A percentile compares a stretch with the other conserved stretches of the same genome.
Conservation (phyloP, 2,113 vertebrate genomes). For the Nanorana parkeri region DNA sequence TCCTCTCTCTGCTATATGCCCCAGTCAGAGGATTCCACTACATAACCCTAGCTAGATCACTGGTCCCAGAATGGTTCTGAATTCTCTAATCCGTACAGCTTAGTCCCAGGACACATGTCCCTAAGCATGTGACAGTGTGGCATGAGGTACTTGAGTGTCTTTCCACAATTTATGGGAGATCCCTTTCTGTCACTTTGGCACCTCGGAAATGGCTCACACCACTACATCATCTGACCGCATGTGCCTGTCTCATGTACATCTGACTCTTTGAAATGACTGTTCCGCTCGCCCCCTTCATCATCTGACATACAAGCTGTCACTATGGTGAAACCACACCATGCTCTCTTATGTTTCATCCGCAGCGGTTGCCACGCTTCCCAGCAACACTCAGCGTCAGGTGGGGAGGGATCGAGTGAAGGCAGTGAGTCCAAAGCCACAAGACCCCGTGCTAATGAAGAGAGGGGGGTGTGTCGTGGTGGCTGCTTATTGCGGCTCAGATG, state of each 20-base stretch:
- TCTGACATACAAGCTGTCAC: conserved; percentile 50
- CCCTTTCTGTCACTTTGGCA: conserved; percentile 45
- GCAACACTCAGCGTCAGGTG: conserved; percentile 55
- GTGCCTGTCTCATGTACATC: conserved; percentile 35
- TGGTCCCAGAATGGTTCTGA: background rate
- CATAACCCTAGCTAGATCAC: no score
- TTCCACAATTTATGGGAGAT: conserved; percentile 45
- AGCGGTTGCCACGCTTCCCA: conserved; percentile 39
- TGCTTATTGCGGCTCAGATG: conserved; percentile 59
- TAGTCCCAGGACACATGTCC: conserved; percentile 20
- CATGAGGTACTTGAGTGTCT: background rate
- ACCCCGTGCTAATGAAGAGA: conserved; percentile 49
- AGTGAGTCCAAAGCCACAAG: conserved; percentile 50
- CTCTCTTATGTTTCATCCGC: conserved; percentile 48
- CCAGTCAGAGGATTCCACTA: no score
- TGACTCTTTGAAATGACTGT: conserved; percentile 40
- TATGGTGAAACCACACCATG: conserved; percentile 45
- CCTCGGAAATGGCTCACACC: conserved; percentile 19
- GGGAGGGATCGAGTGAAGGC: conserved; percentile 47
- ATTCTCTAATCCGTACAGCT: background rate
- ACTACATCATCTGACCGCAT: conserved; percentile 55
- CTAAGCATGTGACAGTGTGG: conserved; percentile 35
- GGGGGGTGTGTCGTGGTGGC: conserved; percentile 48
- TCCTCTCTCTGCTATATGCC: no score
- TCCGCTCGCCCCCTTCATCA: conserved; percentile 34